Conservation (phyloP, 2,113 vertebrate species). For the Pelusios castaneus region DNA sequence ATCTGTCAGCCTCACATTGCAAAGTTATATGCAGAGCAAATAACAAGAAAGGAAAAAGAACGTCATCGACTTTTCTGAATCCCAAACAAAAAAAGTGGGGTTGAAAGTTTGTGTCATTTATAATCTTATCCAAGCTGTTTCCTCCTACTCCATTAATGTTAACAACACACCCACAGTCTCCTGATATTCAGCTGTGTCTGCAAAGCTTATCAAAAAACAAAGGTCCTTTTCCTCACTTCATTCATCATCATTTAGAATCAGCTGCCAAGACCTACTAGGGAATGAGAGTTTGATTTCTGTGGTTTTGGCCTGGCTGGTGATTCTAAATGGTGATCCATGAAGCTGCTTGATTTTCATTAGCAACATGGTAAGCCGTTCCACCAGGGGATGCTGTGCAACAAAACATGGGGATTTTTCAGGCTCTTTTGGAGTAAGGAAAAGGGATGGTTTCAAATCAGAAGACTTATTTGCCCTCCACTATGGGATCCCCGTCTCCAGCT, state of each 20-base stretch:
- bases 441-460: neutral
- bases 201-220: slow-evolving; percentile 63
- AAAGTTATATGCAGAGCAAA: slow-evolving; percentile 69
- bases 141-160: slow-evolving; percentile 26
- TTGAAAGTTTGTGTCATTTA: slow-evolving; percentile 51
- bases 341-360: neutral
- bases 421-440: neutral
- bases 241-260: slow-evolving; percentile 20
- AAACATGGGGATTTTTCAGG: neutral
- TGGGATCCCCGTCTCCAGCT: neutral
- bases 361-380: neutral
- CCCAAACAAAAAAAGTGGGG: slow-evolving; percentile 37
- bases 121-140: slow-evolving; percentile 53
- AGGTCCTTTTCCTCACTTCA: slow-evolving; percentile 53
- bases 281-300: slow-evolving; percentile 46
- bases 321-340: neutral
- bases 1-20: slow-evolving; percentile 58
- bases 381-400: neutral
- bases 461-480: neutral
- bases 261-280: slow-evolving; percentile 37
- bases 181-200: slow-evolving; percentile 62
- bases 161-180: slow-evolving; percentile 15
- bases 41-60: neutral
- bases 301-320: neutral
- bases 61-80: slow-evolving; percentile 62